Conservation (phyloP, 37 sponge, comb jelly and placozoan species). For the Crambe crambe region DNA sequence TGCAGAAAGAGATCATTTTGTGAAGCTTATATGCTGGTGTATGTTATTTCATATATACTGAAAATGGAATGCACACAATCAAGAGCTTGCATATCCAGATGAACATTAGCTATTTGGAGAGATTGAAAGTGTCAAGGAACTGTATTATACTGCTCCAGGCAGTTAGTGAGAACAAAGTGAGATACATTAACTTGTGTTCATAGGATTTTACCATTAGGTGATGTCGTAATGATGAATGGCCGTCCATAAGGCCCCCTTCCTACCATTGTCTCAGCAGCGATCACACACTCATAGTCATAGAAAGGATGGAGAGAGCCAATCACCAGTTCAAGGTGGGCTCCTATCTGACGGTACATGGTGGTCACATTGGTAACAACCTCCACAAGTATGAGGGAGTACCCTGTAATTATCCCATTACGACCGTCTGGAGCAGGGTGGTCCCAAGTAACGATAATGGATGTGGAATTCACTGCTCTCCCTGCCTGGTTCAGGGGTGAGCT, state of each 20-base stretch:
- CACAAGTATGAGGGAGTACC: conserved; percentile 1
- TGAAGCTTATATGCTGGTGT: too few species aligned
- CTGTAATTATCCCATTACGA: conserved; percentile 39
- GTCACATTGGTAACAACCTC: conserved; percentile 1
- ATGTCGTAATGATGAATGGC: neutral
- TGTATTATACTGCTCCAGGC: too few species aligned
- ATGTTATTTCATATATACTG: too few species aligned
- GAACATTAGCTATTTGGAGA: too few species aligned
- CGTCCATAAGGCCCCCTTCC: conserved; percentile 45
- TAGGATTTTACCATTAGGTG: conserved; percentile 6
- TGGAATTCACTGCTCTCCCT: conserved; percentile 17
- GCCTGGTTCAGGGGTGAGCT: conserved; percentile 11
- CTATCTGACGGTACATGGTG: neutral
- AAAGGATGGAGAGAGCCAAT: conserved; percentile 34
- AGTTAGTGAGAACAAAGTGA: too few species aligned
- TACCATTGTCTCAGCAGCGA: conserved; percentile 44
- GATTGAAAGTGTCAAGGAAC: too few species aligned
- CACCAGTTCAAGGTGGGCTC: neutral
- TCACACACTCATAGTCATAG: conserved; percentile 28
- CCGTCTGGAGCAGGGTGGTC: conserved; percentile 9
- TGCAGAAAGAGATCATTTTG: neutral
- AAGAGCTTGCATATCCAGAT: neutral
- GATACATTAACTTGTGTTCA: neutral
- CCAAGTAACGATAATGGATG: conserved; percentile 23
- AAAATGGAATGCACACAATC: too few species aligned